Evolutionary conservation across 2,888 invertebrate genomes (phyloP), one percentile per base, ranked within the genome.

Genomic region (Leucophora obtusa): DNA sequence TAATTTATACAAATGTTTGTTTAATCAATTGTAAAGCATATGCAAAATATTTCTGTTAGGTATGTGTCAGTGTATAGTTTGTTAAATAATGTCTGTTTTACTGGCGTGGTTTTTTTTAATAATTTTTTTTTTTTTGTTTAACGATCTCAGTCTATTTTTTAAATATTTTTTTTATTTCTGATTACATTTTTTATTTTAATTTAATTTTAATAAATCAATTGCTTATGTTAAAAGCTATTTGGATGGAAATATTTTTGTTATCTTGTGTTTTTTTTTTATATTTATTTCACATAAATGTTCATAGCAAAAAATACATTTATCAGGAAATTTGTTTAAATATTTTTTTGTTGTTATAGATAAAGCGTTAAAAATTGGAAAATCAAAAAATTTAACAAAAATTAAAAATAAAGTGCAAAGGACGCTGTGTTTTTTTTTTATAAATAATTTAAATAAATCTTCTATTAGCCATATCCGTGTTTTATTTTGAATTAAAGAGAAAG

Each of bases 161-260:
- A 73, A 43, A 56, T 60, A 66, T 72, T 75, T 76, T 83, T 83
- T 79, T 62, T 83, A 60, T 54, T 72, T 78, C 85, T 78, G 85
- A 84, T 85, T 85, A 85, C 6, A 6, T 85, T 84, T 47, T 74
- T 86, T 86, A 84, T 84, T 84, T 86, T 83, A 65, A 65, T 86
- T 82, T 82, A 60, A 76, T 82, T 79, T 69, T 66, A 75, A 60
- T 74, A 60, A 84, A 84, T 84, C 79, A 78, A 73, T 53, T 82
- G 80, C 81, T 82, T 63, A 72, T 82, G 68, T 85, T 85, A 81
- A 81, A 81, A 81, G 81, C 81, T 81, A 73, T 77, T 81, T 81
- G 81, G 81, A 81, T 81, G 81, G 81, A 77, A 77, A 81, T 77
- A 77, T 73, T 73, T 76, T 77, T 76, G 63, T 81, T 51, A 59